Percentiles rank a stretch among this genome's conserved stretches.
Conservation (phyloP, 35 echinoderm and acorn worm species). For the Ptychodera flava region DNA sequence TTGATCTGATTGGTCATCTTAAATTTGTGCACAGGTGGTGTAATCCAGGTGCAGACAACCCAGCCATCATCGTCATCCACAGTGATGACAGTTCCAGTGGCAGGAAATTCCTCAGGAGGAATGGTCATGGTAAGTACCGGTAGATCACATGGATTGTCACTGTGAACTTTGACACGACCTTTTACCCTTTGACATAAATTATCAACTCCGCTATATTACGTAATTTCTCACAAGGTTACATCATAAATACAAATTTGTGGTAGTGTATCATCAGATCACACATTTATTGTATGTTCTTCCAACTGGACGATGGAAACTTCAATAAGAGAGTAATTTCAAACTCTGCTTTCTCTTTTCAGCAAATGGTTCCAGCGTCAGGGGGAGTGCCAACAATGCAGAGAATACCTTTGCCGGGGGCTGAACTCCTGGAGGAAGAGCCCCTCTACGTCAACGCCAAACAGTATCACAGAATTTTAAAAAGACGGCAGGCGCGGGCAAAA, state of each 20-base stretch:
- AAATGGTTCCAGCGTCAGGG: slow-evolving; percentile 85
- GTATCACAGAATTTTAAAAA: slow-evolving; percentile 87
- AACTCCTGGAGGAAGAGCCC: slow-evolving; percentile 87
- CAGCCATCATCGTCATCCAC: background rate
- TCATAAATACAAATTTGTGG: no score
- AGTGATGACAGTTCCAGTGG: slow-evolving; percentile 33
- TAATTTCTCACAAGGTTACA: no score
- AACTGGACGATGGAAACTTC: no score
- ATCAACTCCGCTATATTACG: no score
- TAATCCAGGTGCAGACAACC: background rate
- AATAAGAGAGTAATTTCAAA: no score
- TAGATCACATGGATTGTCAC: no score
- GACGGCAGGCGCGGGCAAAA: slow-evolving; percentile 74
- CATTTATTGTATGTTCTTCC: no score
- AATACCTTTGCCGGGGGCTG: slow-evolving; percentile 83
- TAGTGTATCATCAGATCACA: no score
- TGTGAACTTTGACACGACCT: no score
- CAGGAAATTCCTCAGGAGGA: slow-evolving; percentile 33
- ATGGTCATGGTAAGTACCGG: slow-evolving; percentile 72
- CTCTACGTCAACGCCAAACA: slow-evolving; percentile 98
- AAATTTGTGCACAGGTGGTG: background rate
- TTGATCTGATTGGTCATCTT: no score
- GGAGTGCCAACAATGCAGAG: slow-evolving; percentile 94
- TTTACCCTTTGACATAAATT: no score
- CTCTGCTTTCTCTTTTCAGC: background rate